phyloP scores from a whole-genome alignment of 2,888 invertebrate genomes.

The Drosophila affinis region DNA sequence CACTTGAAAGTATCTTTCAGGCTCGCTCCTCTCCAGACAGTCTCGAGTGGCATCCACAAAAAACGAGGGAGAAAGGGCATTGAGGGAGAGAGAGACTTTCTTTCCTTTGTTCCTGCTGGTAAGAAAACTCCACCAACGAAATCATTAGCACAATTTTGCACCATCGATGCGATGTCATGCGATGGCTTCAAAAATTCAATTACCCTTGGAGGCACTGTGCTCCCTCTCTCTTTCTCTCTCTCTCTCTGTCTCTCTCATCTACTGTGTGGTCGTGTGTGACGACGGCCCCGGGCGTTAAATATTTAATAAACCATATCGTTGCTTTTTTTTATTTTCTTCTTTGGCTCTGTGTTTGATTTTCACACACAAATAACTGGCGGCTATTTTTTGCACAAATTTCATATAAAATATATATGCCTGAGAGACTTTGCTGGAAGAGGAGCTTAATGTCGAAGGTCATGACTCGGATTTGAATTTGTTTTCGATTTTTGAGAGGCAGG shows the following conservation, averaged over 20 bases:
- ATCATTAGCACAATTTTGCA: conserved; percentile 52
- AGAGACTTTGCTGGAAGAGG: conserved; percentile 27
- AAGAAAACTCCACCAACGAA: conserved; percentile 15
- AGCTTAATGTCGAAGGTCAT: conserved; percentile 53
- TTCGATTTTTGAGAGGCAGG: background rate
- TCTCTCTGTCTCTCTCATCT: background rate
- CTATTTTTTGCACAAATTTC: conserved; percentile 64
- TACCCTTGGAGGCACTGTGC: conserved; percentile 42
- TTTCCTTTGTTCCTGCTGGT: conserved; percentile 17
- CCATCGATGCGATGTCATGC: conserved; percentile 15
- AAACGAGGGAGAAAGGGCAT: background rate
- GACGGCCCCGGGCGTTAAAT: conserved; percentile 59
- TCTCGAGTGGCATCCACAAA: conserved; percentile 49
- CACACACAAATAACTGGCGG: conserved; percentile 57
- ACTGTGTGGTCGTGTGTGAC: conserved; percentile 56
- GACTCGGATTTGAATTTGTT: conserved; percentile 60
- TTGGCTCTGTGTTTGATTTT: conserved; percentile 60
- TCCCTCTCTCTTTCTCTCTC: background rate
- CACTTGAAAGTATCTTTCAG: conserved; percentile 1
- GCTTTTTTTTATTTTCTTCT: conserved; percentile 43
- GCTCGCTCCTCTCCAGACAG: conserved; percentile 50
- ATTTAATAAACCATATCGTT: conserved; percentile 71
- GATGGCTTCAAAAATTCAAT: conserved; percentile 55
- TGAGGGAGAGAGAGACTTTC: background rate
- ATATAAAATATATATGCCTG: conserved; percentile 57